Conservation (phyloP, 2,797 vertebrate genomes). For the Hypotaenidia okinawae region DNA sequence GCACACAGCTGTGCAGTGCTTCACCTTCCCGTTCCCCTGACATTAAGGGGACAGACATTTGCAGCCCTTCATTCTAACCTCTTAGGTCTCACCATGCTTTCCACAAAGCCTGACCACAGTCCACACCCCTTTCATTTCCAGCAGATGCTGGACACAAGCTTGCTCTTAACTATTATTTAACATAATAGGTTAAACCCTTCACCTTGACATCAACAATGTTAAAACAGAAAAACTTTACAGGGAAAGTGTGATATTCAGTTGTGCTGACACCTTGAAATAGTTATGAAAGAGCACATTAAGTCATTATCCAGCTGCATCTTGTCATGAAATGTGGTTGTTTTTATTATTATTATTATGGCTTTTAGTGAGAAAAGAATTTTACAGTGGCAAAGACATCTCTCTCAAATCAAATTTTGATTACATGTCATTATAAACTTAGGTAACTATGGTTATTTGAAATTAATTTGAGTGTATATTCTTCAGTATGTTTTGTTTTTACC, state of each 20-base stretch:
- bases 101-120: not conserved
- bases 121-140: not conserved
- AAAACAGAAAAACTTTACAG: not conserved
- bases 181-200: not conserved
- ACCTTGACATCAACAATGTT: not conserved
- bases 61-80: not conserved
- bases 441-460: slow-evolving; percentile 28
- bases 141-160: not conserved
- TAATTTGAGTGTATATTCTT: slow-evolving; percentile 1
- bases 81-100: not conserved
- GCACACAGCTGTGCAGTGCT: fast-evolving
- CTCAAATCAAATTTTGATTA: slow-evolving; percentile 47
- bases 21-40: not conserved
- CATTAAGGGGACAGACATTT: not conserved
- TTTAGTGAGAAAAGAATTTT: slow-evolving; percentile 10
- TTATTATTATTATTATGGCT: not conserved
- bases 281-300: not conserved
- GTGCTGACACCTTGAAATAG: not conserved
- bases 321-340: not conserved
- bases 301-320: slow-evolving; percentile 4
- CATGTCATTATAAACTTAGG: slow-evolving; percentile 2
- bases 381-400: not conserved
- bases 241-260: not conserved
- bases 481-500: not conserved
- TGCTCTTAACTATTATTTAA: not conserved